Conservation (phyloP, 2,113 vertebrate genomes). For the Corythornis vintsioides region DNA sequence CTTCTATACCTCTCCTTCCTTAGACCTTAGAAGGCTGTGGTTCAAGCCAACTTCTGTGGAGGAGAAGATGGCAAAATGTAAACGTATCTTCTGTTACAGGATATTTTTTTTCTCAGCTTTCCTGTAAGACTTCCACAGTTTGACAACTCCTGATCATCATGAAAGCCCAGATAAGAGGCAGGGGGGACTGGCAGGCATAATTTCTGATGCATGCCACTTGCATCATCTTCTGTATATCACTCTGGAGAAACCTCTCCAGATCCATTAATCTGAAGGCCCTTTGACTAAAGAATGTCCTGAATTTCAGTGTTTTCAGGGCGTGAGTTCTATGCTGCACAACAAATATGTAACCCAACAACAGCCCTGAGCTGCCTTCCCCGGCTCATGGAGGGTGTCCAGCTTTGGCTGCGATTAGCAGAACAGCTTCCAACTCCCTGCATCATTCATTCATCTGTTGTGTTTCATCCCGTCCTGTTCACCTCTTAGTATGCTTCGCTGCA, state of each 20-base stretch:
- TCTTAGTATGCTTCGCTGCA: background rate
- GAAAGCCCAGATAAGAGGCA: background rate
- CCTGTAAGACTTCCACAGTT: background rate
- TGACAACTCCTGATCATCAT: background rate
- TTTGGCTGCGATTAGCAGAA: background rate
- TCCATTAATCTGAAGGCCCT: background rate
- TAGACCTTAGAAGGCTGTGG: background rate
- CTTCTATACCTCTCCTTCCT: background rate
- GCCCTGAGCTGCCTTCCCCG: background rate
- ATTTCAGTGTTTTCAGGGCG: background rate
- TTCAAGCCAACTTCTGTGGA: background rate
- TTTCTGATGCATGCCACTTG: background rate
- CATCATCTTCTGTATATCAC: background rate
- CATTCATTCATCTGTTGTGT: background rate
- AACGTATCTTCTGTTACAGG: background rate
- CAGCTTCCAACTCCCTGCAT: background rate
- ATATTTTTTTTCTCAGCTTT: background rate
- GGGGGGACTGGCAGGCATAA: background rate
- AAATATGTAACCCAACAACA: background rate
- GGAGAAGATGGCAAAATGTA: background rate
- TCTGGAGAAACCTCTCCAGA: background rate
- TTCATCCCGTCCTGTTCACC: background rate
- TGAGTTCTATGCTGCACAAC: background rate
- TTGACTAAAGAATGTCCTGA: background rate
- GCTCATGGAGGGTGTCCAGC: background rate